Evolutionary conservation across 2,888 invertebrate species (phyloP).

Genomic region (Allolobophora icterica): DNA sequence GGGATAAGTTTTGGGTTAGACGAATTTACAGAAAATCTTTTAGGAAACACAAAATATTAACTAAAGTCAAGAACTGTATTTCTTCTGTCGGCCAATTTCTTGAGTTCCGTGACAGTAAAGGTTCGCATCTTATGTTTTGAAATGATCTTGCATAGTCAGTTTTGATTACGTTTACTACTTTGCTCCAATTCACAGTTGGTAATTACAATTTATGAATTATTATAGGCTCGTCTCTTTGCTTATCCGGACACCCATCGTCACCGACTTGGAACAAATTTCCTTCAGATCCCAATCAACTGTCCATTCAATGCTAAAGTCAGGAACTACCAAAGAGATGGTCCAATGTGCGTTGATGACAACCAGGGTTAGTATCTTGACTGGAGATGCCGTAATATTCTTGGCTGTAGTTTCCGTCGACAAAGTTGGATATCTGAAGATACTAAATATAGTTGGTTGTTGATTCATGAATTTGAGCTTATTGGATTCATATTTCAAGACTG

Average conservation of each 20-base stretch:
- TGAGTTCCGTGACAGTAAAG: too few species aligned
- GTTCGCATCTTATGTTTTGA: too few species aligned
- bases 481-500: not conserved
- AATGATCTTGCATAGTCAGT: not conserved
- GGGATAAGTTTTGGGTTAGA: not conserved
- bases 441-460: too few species aligned
- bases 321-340: constrained; percentile 91
- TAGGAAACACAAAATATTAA: not conserved
- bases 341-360: constrained; percentile 77
- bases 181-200: not conserved
- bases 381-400: not conserved
- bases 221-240: constrained; percentile 67
- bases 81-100: not conserved
- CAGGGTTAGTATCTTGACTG: constrained; percentile 71
- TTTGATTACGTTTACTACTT: not conserved
- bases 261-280: constrained; percentile 84
- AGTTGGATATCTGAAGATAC: too few species aligned
- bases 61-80: not conserved
- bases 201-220: too few species aligned
- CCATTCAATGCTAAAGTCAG: constrained; percentile 73
- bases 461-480: not conserved
- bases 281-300: constrained; percentile 93
- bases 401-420: too few species aligned
- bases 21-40: not conserved
- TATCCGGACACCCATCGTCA: constrained; percentile 90